A percentile compares a stretch with the other conserved stretches of the same genome.
These are phyloP conservation scores for Camponotus vicinus DNA, from an alignment of 1,140 invertebrate species.

Conservation along the genomic window DNA sequence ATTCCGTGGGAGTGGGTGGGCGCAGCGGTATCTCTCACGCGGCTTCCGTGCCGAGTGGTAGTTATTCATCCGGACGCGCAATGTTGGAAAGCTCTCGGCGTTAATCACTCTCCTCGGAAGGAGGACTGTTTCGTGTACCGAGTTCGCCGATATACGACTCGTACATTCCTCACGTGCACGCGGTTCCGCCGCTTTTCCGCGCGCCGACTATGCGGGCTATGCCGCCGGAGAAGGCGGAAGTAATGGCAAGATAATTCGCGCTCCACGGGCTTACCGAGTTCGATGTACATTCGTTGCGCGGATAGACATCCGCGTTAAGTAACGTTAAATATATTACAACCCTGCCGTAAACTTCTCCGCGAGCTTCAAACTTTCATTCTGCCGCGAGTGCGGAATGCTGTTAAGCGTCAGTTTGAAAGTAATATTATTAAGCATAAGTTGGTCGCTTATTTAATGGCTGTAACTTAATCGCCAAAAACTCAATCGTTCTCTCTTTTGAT, in stretches of 20 bases:
- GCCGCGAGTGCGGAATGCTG: not conserved
- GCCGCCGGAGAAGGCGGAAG: constrained; percentile 52
- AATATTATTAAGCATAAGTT: constrained; percentile 26
- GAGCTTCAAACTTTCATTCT: constrained; percentile 27
- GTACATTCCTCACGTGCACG: constrained; percentile 61
- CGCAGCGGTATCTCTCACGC: constrained; percentile 72
- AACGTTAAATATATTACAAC: constrained; percentile 46
- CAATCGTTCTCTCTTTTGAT: not conserved
- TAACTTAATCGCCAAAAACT: not conserved
- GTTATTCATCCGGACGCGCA: constrained; percentile 75
- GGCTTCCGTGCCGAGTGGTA: constrained; percentile 81
- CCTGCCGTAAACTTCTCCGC: constrained; percentile 22
- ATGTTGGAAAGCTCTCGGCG: constrained; percentile 74
- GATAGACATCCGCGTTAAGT: constrained; percentile 30
- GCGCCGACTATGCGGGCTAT: constrained; percentile 50
- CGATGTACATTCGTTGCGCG: constrained; percentile 14
- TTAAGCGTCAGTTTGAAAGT: not conserved
- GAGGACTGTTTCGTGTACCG: constrained; percentile 67
- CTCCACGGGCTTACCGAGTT: not conserved
- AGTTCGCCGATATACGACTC: constrained; percentile 11
- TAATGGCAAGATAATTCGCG: constrained; percentile 43
- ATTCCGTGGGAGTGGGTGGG: constrained; percentile 64
- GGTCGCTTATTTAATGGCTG: constrained; percentile 18
- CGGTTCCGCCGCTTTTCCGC: constrained; percentile 26
- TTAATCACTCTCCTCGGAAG: constrained; percentile 77